Evolutionary conservation across 2,113 vertebrate species (phyloP).

Genomic region (Castor canadensis): DNA sequence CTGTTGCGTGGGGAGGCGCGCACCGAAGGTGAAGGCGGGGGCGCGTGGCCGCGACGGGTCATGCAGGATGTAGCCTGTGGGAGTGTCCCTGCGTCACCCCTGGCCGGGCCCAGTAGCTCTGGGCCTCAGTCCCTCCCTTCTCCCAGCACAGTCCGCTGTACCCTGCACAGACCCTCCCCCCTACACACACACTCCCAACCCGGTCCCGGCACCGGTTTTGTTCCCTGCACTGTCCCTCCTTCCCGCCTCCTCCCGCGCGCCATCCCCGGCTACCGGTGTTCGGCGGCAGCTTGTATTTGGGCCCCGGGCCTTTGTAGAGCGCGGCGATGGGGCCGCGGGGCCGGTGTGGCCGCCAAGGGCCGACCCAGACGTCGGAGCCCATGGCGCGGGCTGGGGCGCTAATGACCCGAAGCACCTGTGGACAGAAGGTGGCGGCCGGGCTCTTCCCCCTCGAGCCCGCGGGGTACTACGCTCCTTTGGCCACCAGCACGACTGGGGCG

Average conservation of each 20-base stretch:
- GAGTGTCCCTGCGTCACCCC: constrained; percentile 26
- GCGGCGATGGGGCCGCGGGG: constrained; percentile 92
- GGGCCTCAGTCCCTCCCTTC: rapidly evolving
- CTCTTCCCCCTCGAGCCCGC: neutral
- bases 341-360: constrained; percentile 91
- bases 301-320: constrained; percentile 89
- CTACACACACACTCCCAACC: neutral
- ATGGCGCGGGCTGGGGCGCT: constrained; percentile 73
- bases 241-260: neutral
- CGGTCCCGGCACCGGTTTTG: neutral
- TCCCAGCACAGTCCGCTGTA: too few relatives aligned
- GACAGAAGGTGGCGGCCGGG: neutral
- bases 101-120: neutral
- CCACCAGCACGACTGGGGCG: neutral
- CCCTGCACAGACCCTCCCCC: neutral
- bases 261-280: constrained; percentile 83
- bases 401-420: constrained; percentile 30
- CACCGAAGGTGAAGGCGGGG: constrained; percentile 89
- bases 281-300: constrained; percentile 89
- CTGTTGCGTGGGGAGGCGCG: constrained; percentile 50
- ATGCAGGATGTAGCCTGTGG: constrained; percentile 81
- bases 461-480: rapidly evolving
- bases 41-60: constrained; percentile 88
- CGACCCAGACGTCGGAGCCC: constrained; percentile 89
- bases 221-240: neutral